Evolutionary conservation across 2,113 vertebrate species (phyloP), one percentile per base, ranked within the genome.

Genomic region (Gnathonemus echidnorhynchus): DNA sequence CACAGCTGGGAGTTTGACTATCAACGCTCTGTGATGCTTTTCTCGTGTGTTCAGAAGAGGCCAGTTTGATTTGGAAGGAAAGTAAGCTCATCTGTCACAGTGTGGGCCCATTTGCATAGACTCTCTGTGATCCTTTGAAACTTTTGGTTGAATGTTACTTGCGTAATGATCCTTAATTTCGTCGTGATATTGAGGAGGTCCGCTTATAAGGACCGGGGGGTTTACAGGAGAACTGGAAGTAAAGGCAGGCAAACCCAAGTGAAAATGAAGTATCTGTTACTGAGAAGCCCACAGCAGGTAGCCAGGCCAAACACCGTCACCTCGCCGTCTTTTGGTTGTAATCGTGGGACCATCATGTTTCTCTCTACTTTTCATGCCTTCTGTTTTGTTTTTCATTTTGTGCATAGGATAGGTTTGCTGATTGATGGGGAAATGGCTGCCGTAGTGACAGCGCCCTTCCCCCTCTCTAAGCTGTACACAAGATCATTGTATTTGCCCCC

Each of bases 331-430:
- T 89, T 89, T 86, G 24, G 48, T 70, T 74, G 85, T 92, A 91
- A 91, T 92, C 86, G 80, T 89, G 95, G 95, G 96, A 96, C 96
- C 95, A 96, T 95, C 80, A 92, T 52, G 91, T 91, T 70, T 48
- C 35, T 39, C 77, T 89, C 42, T 58, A 6, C 4, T 52, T 70
- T 66, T 70, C 48, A 53, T 24, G 8, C 85, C 48, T 86, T 10
- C 88, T 80, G 39, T 87, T 6, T 89, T 88, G 87, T 4, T 89
- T 90, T 19, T 89, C n/a, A 19, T 21, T 21, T 56, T 56, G 53
- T 90, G 86, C 66, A 1, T 91, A 6, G 86, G 49, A 6, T 91
- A 19, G 86, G 45, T 89, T 89, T 62, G 48, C 89, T 50, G 89
- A 48, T 87, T 66, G n/a, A 77, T 35, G 70, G 10, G 74, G 62